Evolutionary conservation across 2,888 invertebrate species (phyloP), one percentile per base, ranked within the genome.

Genomic region (Agrotis ipsilon): DNA sequence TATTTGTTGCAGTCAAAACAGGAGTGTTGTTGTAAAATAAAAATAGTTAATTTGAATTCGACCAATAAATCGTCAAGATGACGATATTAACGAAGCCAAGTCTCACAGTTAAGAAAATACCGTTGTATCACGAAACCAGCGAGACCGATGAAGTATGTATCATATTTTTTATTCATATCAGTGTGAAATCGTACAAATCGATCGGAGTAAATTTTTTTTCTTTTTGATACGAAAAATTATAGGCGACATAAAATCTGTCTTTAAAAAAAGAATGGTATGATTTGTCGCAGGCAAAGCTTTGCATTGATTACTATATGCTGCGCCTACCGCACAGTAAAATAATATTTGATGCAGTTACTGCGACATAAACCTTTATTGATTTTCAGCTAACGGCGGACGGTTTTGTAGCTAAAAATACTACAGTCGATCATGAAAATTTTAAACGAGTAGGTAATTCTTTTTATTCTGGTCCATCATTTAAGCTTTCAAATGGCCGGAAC

Each of bases 51-150:
- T 21, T 61, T 49, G 18, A 39, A 69, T 52, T 64, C 27, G 62
- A 48, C 16, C 27, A 60, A 54, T 45, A 63, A 68, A 64, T 19
- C 2, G 57, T 43, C 74, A 78, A 68, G 32, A 98, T 98, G 98
- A 98, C 98, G 76, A 97, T 98, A 91, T 96, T 98, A 86, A 97
- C 98, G 11, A 98, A 98, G 92, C 97, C 97, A 43, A 96, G 97
- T 76, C 74, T 89, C 19, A 96, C 97, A 66, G 97, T 97, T 80
- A 98, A 98, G 93, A 98, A 98, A 94, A 93, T 94, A 84, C 98
- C 98, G 62, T 92, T 98, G 86, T 97, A 97, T 54, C 95, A 97
- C 54, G 96, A 96, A 83, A 80, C 83, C 80, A 79, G 87, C 86
- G 79, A 55, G n/a, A 55, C 87, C 80, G 88, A 92, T 87, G 91